phyloP scores from a whole-genome alignment of 2,113 vertebrate genomes.

The Cebidichthys violaceus region DNA sequence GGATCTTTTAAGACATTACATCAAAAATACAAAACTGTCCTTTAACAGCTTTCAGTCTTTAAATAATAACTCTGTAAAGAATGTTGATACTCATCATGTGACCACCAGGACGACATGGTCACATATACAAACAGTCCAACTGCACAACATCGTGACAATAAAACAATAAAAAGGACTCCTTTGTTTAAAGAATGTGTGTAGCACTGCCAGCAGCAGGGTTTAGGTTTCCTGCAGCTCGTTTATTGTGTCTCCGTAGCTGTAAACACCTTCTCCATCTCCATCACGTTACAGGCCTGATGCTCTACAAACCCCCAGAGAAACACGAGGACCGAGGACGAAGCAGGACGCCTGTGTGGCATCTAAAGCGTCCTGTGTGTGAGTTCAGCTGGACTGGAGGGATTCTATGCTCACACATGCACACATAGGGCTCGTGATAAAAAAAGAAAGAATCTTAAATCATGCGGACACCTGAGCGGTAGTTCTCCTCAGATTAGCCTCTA shows the following conservation, averaged over 20 bases:
- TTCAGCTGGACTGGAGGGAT: conserved; percentile 19
- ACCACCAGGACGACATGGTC: not conserved
- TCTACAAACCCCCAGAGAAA: conserved; percentile 50
- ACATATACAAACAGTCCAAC: conserved; percentile 27
- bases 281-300: conserved; percentile 33
- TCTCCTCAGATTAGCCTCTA: conserved; percentile 37
- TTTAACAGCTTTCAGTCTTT: not conserved
- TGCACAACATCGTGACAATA: conserved; percentile 37
- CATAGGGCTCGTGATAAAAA: conserved; percentile 9
- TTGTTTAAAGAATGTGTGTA: conserved; percentile 44
- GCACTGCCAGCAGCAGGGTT: conserved; percentile 34
- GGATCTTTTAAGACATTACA: not conserved
- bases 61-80: not conserved
- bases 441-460: conserved; percentile 54
- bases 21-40: not conserved
- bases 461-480: conserved; percentile 38
- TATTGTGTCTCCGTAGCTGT: conserved; percentile 51
- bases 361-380: conserved; percentile 48
- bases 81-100: not conserved
- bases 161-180: conserved; percentile 44
- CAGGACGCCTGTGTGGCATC: conserved; percentile 31
- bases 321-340: conserved; percentile 42
- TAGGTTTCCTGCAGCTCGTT: conserved; percentile 48
- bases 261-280: conserved; percentile 65
- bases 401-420: conserved; percentile 23